A percentile compares a stretch with the other conserved stretches of the same genome.
Conservation (phyloP, 2,888 invertebrate genomes). For the Plutella xylostella region DNA sequence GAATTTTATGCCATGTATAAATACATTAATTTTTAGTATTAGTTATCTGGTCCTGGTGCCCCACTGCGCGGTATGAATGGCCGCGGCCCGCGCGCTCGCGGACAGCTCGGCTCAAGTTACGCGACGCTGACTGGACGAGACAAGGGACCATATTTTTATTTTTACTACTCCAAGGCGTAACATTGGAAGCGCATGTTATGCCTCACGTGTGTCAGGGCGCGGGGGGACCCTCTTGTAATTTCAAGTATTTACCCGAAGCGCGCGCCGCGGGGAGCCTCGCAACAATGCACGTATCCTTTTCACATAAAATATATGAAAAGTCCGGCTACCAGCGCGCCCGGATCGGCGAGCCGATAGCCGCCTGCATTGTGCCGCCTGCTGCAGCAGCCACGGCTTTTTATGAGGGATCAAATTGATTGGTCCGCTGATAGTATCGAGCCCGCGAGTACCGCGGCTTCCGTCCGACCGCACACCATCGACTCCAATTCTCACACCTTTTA, state of each 20-base stretch:
- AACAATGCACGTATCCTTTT: conserved; percentile 69
- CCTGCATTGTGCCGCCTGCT: conserved; percentile 52
- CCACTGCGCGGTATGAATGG: no score
- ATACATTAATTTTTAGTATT: no score
- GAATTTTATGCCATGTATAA: no score
- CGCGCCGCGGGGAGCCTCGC: conserved; percentile 54
- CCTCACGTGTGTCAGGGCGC: conserved; percentile 9
- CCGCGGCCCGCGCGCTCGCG: no score
- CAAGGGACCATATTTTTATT: conserved; percentile 32
- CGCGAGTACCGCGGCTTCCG: conserved; percentile 30
- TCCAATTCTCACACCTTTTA: conserved; percentile 49
- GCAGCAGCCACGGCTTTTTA: conserved; percentile 63
- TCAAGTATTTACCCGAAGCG: conserved; percentile 63
- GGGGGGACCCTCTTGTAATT: conserved; percentile 59
- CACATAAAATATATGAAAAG: conserved; percentile 69
- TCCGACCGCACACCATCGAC: conserved; percentile 38
- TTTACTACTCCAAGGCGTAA: conserved; percentile 57
- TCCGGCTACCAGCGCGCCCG: conserved; percentile 54
- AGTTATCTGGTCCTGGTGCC: no score
- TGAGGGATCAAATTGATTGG: conserved; percentile 70
- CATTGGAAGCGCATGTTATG: conserved; percentile 63
- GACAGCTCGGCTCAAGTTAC: conserved; percentile 34
- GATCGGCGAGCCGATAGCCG: conserved; percentile 56
- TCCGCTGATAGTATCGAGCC: conserved; percentile 58
- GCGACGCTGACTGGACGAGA: conserved; percentile 17